Percentiles rank a stretch among this genome's conserved stretches.
phyloP scores from a whole-genome alignment of 2,113 vertebrate genomes.

The Cheirogaleus medius region DNA sequence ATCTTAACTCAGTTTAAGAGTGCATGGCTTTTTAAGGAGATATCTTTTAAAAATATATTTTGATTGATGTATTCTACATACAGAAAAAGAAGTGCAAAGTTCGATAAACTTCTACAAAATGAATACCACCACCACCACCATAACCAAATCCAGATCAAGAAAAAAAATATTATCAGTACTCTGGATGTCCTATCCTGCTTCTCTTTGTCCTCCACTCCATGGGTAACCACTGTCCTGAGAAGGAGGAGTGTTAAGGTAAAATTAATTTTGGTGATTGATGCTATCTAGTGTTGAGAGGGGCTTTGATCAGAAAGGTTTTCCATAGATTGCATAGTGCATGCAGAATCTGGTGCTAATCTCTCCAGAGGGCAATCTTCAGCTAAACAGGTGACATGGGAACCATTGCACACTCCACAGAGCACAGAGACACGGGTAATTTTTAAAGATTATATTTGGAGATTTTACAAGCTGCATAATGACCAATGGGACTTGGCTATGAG shows the following conservation, averaged over 20 bases:
- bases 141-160: not conserved
- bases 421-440: not conserved
- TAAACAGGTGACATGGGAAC: not conserved
- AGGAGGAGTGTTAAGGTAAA: not conserved
- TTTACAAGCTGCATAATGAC: not conserved
- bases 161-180: not conserved
- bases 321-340: fast-evolving
- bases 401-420: fast-evolving
- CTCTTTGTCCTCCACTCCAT: fast-evolving
- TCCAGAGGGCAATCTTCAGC: fast-evolving
- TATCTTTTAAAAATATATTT: not conserved
- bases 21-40: not conserved
- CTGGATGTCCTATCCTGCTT: fast-evolving
- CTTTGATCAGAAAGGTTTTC: not conserved
- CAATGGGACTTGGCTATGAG: not conserved
- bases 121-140: not conserved
- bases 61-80: not conserved
- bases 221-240: not conserved
- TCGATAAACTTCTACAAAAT: not conserved
- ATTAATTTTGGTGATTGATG: not conserved
- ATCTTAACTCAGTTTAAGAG: not conserved
- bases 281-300: not conserved
- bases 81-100: not conserved
- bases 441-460: not conserved
- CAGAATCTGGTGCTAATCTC: not conserved